Base-by-base conservation (phyloP, 2,888 invertebrate genomes). In the Augiades crinisus region DNA sequence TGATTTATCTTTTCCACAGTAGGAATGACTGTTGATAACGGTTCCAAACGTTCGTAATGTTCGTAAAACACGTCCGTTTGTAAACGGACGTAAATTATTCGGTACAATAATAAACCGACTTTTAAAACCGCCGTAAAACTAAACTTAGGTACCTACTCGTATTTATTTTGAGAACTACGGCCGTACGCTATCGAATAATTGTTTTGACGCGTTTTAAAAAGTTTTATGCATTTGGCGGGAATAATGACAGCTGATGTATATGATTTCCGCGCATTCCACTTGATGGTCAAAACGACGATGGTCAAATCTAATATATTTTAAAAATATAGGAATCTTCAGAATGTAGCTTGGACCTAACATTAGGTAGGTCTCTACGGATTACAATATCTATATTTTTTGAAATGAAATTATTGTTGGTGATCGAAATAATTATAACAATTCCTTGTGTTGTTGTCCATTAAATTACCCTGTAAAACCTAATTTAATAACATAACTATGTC, bases 31-130 rank as follows among this genome's bases (percentile, higher is more conserved):
- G 12, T 30, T 47, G 53, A 56, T 51, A 53, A 43, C 50, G 37
- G 47, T 41, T 41, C 43, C 43, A 57, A 57, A 47, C 50, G 46
- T 53, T 54, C 47, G 52, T 44, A n/a, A n/a, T n/a, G n/a, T n/a
- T n/a, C n/a, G n/a, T n/a, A n/a, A 41, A 53, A 56, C 45, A 51
- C 33, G 52, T 51, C 57, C 21, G 40, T 33, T 21, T 3, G 31
- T 16, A 33, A 56, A 53, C 27, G 41, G 40, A 40, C 51, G 56
- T 62, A 62, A 62, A 58, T 62, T 58, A 55, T 54, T 45, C 43
- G 17, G 19, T 54, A 55, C 56, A 59, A 59, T 55, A 56, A 59
- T 55, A 56, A 57, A 60, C 58, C 7, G 54, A 58, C 60, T 38
- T 57, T 60, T 57, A 58, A 55, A 53, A 53, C 34, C 50, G 53